These are phyloP conservation scores for Coelopa pilipes DNA, from an alignment of 2,888 invertebrate genomes.

Conservation along the genomic window DNA sequence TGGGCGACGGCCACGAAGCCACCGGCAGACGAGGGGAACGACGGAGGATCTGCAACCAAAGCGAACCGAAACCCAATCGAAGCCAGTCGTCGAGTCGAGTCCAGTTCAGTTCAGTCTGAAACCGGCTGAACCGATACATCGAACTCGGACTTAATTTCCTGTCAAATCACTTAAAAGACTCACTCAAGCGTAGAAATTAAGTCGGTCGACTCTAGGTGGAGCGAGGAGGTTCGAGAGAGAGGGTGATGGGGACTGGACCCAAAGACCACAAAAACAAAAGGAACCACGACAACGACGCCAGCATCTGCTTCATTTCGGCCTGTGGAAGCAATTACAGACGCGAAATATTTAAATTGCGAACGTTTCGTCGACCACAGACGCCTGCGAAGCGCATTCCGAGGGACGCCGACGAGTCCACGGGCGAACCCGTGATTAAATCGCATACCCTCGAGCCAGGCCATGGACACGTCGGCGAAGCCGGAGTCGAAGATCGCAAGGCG, in stretches of 20 bases:
- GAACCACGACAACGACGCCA: background rate
- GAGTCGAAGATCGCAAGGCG: too few relatives aligned
- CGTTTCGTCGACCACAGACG: background rate
- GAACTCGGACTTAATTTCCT: conserved; percentile 63
- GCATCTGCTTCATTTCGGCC: background rate
- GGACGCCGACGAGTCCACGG: background rate
- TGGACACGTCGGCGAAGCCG: too few relatives aligned
- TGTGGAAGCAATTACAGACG: background rate
- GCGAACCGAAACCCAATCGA: background rate
- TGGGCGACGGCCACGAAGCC: conserved; percentile 34
- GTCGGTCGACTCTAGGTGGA: conserved; percentile 4
- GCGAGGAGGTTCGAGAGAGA: background rate
- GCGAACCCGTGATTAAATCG: background rate
- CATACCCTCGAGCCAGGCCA: too few relatives aligned
- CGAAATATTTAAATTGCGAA: conserved; percentile 13
- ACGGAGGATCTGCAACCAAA: background rate
- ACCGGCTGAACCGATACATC: conserved; percentile 50
- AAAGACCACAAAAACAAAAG: too few relatives aligned
- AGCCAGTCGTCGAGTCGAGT: background rate
- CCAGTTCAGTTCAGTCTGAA: conserved; percentile 18
- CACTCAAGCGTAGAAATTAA: conserved; percentile 29
- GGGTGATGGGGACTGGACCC: background rate
- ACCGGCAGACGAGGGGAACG: conserved; percentile 42
- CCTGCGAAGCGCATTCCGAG: too few relatives aligned
- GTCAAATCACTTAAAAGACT: conserved; percentile 52